phyloP scores from a whole-genome alignment of 2,888 invertebrate genomes.

The Latheticus oryzae region DNA sequence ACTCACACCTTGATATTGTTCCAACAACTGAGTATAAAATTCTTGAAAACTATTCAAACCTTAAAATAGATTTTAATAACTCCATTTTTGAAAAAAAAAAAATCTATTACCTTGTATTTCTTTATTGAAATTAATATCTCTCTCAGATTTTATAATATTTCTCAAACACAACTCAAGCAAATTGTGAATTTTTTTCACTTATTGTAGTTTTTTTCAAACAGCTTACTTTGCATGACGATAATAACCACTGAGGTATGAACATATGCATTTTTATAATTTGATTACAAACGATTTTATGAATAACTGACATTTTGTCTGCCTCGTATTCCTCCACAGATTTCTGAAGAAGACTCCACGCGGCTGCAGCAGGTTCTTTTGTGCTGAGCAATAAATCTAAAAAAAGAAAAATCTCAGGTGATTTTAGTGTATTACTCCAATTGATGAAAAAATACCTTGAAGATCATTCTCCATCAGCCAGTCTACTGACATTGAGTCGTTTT shows the following conservation, averaged over 20 bases:
- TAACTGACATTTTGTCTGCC: slow-evolving; percentile 67
- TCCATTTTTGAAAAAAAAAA: too few relatives aligned
- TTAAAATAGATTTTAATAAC: slow-evolving; percentile 16
- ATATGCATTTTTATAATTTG: slow-evolving; percentile 80
- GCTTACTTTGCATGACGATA: slow-evolving; percentile 83
- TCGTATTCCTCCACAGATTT: slow-evolving; percentile 74
- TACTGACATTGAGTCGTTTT: slow-evolving; percentile 73
- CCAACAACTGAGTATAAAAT: slow-evolving; percentile 81
- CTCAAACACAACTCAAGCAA: slow-evolving; percentile 69
- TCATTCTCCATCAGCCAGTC: slow-evolving; percentile 76
- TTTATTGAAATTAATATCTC: slow-evolving; percentile 67
- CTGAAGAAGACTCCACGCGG: slow-evolving; percentile 76
- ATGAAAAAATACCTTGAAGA: slow-evolving; percentile 68
- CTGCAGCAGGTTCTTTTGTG: slow-evolving; percentile 69
- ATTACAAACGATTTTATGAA: slow-evolving; percentile 78
- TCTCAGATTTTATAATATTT: slow-evolving; percentile 62
- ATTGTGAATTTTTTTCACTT: slow-evolving; percentile 69
- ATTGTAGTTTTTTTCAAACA: too few relatives aligned
- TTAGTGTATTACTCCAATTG: background rate
- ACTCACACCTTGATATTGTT: slow-evolving; percentile 90
- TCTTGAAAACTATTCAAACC: slow-evolving; percentile 78
- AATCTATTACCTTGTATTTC: slow-evolving; percentile 67
- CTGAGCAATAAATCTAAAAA: slow-evolving; percentile 67
- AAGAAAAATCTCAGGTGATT: slow-evolving; percentile 30
- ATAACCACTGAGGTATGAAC: slow-evolving; percentile 86